Percentiles rank a stretch among this genome's conserved stretches.
phyloP scores from a whole-genome alignment of 2,797 vertebrate genomes.

The Xiphorhynchus erythropygius region DNA sequence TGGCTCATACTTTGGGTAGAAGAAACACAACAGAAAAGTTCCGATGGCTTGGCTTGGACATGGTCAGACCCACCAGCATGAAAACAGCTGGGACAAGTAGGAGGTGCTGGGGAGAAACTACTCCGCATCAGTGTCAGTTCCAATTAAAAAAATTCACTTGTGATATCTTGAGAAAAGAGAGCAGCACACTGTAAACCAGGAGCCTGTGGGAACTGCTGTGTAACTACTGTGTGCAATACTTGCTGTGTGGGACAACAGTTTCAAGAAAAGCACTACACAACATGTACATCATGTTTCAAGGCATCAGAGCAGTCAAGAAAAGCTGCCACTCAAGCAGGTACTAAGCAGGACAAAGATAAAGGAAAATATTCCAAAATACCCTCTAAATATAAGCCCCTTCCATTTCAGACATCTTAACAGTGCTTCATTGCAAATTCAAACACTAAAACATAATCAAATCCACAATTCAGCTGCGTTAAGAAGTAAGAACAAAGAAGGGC shows the following conservation, averaged over 20 bases:
- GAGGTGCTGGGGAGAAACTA: neutral
- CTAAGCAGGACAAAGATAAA: neutral
- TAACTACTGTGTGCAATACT: neutral
- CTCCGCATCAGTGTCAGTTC: neutral
- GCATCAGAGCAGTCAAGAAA: neutral
- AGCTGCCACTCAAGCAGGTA: neutral
- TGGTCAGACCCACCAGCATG: neutral
- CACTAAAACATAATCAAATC: neutral
- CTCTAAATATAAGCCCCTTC: neutral
- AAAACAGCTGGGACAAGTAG: neutral
- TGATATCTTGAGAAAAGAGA: neutral
- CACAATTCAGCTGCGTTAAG: neutral
- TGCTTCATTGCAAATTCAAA: neutral
- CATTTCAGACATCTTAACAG: neutral
- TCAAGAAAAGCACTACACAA: neutral
- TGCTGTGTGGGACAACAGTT: neutral
- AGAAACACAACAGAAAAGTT: neutral
- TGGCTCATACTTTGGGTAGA: neutral
- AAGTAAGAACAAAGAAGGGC: neutral
- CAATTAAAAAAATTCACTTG: neutral
- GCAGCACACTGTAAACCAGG: neutral
- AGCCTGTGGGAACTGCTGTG: neutral
- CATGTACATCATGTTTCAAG: accelerated
- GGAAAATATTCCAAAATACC: neutral
- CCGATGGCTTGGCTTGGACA: neutral